Base-by-base conservation (phyloP, 64 coral and sea anemone genomes). In the Exaiptasia diaphana region DNA sequence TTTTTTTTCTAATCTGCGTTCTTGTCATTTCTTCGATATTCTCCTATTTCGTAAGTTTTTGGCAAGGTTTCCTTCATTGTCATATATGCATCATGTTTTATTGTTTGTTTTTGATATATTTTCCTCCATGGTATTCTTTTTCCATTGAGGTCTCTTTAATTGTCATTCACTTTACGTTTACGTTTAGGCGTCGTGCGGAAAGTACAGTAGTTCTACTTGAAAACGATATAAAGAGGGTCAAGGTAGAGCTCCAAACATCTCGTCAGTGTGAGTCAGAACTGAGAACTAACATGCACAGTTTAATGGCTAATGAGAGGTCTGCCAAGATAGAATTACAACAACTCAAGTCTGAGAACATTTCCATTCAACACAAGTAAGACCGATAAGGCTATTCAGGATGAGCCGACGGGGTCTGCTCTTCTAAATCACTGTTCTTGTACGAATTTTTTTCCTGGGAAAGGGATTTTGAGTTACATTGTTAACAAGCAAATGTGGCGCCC, bases 311-410 rank as follows among this genome's bases (percentile, higher is more conserved):
- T 40, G 95, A 99, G 22, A 83, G 89, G 18, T 93, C 95, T 3
- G 81, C 90, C 1, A 99, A 99, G 60, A 83, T 88, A 79, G 95
- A 99, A 75, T 52, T 99, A 50, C 85, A 91, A 64, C 95, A 99
- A 63, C 46, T 99, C 3, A 99, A 99, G 75, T 40, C 90, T 7
- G 95, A 99, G 33, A 87, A 92, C 18, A 90, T 88, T 26, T 58
- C 86, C 15, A 83, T 92, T 38, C 85, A 85, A 12, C 95, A 99
- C 55, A 99, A 99, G 95, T 99, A 89, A 77, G 95, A 80, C 10
- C 1, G 41, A 22, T 39, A 4, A 3, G 31, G 1, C 2, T 7
- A 6, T 46, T 46, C n/a, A n/a, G n/a, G n/a, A n/a, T n/a, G n/a
- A n/a, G n/a, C n/a, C n/a, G n/a, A n/a, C n/a, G n/a, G n/a, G n/a